Percentiles rank a stretch among this genome's conserved stretches.
Conservation (phyloP, 2,888 invertebrate genomes). For the Rhopalosiphum nymphaeae region DNA sequence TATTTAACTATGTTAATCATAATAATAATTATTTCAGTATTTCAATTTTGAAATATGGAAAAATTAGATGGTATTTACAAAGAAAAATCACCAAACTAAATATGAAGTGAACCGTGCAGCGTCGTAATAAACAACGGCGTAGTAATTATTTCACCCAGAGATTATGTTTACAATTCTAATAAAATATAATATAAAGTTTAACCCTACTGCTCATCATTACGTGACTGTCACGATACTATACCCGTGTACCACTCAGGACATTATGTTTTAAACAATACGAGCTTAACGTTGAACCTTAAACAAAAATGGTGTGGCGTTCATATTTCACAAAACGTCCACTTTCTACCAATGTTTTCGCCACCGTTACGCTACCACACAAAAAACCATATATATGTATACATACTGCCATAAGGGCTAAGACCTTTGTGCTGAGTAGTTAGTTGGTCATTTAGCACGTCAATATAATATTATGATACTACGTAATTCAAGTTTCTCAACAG, state of each 20-base stretch:
- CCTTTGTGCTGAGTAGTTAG: not conserved
- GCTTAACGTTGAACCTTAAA: not conserved
- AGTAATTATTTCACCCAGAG: not conserved
- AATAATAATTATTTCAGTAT: not conserved
- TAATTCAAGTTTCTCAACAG: not conserved
- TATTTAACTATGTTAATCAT: not conserved
- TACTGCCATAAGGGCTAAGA: not conserved
- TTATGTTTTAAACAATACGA: conserved; percentile 20
- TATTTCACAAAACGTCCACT: not conserved
- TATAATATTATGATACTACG: not conserved
- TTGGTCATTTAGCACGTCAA: not conserved
- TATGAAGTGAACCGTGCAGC: not conserved
- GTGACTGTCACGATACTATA: not conserved
- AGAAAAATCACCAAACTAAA: not conserved
- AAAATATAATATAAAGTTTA: conserved; percentile 25
- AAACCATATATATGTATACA: not conserved
- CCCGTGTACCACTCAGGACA: not conserved
- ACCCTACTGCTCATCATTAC: conserved; percentile 14
- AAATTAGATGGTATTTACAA: not conserved
- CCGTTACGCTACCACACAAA: not conserved
- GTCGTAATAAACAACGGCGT: not conserved
- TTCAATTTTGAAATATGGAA: not conserved
- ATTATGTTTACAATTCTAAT: conserved; percentile 24
- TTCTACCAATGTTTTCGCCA: not conserved
- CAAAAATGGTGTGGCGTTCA: not conserved